These are phyloP conservation scores for Unio pictorum DNA, from an alignment of 2,888 invertebrate species.

Conservation along the genomic window DNA sequence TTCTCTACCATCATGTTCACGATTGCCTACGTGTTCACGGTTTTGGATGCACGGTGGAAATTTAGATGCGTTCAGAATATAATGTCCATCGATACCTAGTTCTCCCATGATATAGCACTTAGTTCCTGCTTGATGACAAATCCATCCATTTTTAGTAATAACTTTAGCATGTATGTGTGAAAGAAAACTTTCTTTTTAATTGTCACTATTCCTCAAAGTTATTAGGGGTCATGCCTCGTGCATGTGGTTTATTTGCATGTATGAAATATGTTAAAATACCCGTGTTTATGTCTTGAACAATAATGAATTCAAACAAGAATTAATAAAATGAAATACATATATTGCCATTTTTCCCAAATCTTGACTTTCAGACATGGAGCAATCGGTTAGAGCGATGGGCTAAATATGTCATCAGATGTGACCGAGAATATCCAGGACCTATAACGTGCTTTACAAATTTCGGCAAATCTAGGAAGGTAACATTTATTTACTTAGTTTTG, in stretches of 20 bases:
- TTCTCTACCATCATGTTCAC: too few species aligned
- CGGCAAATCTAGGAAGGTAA: slow-evolving; percentile 37
- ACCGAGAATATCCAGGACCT: slow-evolving; percentile 55
- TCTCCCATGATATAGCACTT: too few species aligned
- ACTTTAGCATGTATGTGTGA: too few species aligned
- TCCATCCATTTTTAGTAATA: too few species aligned
- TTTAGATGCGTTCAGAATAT: too few species aligned
- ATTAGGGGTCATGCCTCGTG: too few species aligned
- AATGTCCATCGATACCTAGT: too few species aligned
- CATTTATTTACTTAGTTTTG: not conserved
- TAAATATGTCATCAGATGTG: slow-evolving; percentile 53
- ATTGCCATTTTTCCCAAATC: not conserved
- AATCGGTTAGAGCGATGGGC: slow-evolving; percentile 50
- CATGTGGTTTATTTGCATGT: not conserved
- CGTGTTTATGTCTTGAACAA: not conserved
- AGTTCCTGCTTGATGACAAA: too few species aligned
- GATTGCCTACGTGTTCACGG: too few species aligned
- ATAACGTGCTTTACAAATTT: slow-evolving; percentile 54
- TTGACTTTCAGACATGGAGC: slow-evolving; percentile 46
- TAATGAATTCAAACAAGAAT: not conserved
- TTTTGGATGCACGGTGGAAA: too few species aligned
- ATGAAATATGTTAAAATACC: not conserved
- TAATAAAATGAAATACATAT: not conserved
- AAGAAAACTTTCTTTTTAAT: too few species aligned
- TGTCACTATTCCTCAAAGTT: too few species aligned